Evolutionary conservation across 2,113 vertebrate species (phyloP).

Genomic region (Strix aluco): DNA sequence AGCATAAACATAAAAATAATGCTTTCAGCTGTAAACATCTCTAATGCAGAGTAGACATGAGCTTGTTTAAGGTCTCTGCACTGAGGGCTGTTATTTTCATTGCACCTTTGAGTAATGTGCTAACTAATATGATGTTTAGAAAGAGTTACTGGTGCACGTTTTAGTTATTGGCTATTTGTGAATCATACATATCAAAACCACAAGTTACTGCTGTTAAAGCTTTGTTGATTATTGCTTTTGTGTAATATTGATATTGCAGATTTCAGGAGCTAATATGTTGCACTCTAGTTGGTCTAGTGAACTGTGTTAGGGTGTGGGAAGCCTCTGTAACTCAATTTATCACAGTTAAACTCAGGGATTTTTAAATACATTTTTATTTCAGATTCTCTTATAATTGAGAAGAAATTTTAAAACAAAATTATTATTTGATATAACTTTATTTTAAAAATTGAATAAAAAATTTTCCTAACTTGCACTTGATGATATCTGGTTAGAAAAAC

Average conservation of each 20-base stretch:
- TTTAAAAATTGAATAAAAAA: background rate
- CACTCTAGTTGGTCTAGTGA: background rate
- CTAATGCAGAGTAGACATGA: background rate
- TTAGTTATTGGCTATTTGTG: background rate
- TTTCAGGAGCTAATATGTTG: background rate
- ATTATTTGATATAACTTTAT: background rate
- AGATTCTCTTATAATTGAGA: background rate
- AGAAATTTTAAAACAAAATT: background rate
- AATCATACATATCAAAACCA: background rate
- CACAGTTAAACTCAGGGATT: background rate
- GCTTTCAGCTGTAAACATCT: background rate
- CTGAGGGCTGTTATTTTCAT: background rate
- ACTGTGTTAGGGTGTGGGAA: background rate
- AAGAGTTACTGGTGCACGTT: background rate
- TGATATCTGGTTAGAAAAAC: background rate
- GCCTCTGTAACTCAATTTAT: background rate
- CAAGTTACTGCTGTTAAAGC: background rate
- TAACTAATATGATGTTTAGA: background rate
- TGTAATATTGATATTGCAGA: background rate
- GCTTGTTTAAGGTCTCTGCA: background rate
- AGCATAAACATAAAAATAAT: background rate
- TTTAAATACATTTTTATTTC: background rate
- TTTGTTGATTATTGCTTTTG: background rate
- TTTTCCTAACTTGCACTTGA: background rate
- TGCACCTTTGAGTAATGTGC: background rate